These are phyloP conservation scores for Cepaea hortensis DNA, from an alignment of 2,888 invertebrate genomes.

Conservation along the genomic window DNA sequence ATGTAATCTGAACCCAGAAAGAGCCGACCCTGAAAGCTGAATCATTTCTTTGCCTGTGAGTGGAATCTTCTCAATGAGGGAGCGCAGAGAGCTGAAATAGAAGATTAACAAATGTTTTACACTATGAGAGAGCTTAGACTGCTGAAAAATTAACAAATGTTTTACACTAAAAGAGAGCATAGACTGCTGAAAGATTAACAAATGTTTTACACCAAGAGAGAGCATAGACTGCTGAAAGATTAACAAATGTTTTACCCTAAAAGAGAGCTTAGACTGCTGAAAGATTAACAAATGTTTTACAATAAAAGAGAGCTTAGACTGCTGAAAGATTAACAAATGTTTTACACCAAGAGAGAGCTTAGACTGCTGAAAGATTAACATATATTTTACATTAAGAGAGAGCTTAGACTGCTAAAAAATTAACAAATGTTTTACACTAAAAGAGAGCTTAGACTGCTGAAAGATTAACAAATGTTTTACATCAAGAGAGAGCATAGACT, in stretches of 20 bases:
- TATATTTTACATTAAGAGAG: neutral
- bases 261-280: too few relatives aligned
- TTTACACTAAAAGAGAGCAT: neutral
- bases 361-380: neutral
- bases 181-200: neutral
- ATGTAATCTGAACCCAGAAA: conserved; percentile 94
- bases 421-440: neutral
- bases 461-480: too few relatives aligned
- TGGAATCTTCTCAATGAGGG: conserved; percentile 93
- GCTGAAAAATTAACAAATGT: neutral
- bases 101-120: too few relatives aligned
- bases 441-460: conserved; percentile 92
- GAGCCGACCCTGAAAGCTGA: conserved; percentile 89
- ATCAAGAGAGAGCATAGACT: neutral
- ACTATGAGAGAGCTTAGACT: neutral
- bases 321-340: neutral
- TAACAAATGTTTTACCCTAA: too few relatives aligned
- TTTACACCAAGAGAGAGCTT: neutral
- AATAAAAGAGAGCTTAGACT: neutral
- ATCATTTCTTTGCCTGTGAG: conserved; percentile 93
- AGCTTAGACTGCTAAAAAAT: neutral
- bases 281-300: too few relatives aligned
- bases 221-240: too few relatives aligned
- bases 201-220: too few relatives aligned
- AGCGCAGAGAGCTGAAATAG: conserved; percentile 89